phyloP scores from a whole-genome alignment of 2,797 vertebrate genomes.

The Clamator glandarius region DNA sequence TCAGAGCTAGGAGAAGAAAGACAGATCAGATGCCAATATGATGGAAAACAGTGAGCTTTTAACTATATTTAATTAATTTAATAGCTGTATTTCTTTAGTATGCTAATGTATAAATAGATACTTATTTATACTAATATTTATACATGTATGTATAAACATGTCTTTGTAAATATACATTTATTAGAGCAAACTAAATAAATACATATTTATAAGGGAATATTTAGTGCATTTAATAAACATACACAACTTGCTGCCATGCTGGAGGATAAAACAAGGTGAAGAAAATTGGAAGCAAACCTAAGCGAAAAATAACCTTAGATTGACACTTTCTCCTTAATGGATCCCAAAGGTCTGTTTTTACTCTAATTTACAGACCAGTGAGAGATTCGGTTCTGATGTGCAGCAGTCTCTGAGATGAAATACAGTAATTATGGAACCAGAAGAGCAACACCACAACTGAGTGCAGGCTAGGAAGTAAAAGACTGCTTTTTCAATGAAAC shows the following conservation, averaged over 20 bases:
- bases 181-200: constrained; percentile 34
- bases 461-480: neutral
- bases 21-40: constrained; percentile 25
- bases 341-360: constrained; percentile 54
- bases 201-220: constrained; percentile 59
- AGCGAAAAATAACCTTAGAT: constrained; percentile 52
- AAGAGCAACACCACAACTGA: neutral
- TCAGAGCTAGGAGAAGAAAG: neutral
- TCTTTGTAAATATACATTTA: constrained; percentile 26
- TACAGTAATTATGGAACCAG: constrained; percentile 3
- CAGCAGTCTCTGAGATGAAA: constrained; percentile 3
- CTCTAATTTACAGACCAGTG: constrained; percentile 7
- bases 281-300: constrained; percentile 10
- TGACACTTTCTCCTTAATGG: constrained; percentile 36
- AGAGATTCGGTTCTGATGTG: constrained; percentile 6
- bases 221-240: constrained; percentile 55
- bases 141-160: constrained; percentile 39
- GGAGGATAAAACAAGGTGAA: constrained; percentile 48
- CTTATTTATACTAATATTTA: constrained; percentile 52
- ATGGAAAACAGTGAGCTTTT: constrained; percentile 18
- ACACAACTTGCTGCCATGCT: constrained; percentile 22
- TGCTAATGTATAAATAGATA: constrained; percentile 28
- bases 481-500: neutral
- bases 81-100: constrained; percentile 13
- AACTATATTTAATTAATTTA: constrained; percentile 37